Evolutionary conservation across 2,888 invertebrate species (phyloP).

Genomic region (Himalopsyche tibetana): DNA sequence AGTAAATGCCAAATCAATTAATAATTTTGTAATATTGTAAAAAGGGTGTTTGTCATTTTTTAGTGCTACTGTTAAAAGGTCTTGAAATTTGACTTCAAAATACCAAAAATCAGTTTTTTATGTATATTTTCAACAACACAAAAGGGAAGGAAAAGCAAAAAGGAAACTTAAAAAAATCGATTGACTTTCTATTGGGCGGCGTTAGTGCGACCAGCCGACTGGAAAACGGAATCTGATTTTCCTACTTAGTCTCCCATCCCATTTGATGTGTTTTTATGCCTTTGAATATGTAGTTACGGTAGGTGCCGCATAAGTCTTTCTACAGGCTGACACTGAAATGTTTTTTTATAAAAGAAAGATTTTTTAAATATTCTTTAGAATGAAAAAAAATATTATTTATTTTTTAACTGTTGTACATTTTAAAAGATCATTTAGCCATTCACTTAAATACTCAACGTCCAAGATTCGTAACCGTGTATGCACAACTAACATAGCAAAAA

Average conservation of each 20-base stretch:
- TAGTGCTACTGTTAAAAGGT: not conserved
- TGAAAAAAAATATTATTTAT: too few relatives aligned
- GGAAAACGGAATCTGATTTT: slow-evolving; percentile 1
- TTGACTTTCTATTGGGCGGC: not conserved
- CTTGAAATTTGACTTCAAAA: not conserved
- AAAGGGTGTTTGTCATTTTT: not conserved
- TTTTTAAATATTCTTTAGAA: too few relatives aligned
- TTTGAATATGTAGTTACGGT: not conserved
- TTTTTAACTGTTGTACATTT: too few relatives aligned
- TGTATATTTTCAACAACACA: not conserved
- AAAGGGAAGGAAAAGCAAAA: not conserved
- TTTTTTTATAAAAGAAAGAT: too few relatives aligned
- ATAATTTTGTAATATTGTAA: not conserved
- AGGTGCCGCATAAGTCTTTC: too few relatives aligned
- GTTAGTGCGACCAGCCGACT: not conserved
- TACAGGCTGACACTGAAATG: too few relatives aligned
- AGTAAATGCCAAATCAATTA: too few relatives aligned
- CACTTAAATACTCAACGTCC: too few relatives aligned
- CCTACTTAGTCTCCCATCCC: not conserved
- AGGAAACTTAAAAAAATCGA: not conserved
- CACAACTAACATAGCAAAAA: too few relatives aligned
- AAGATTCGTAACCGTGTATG: too few relatives aligned
- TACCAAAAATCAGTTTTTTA: not conserved
- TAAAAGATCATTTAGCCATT: too few relatives aligned
- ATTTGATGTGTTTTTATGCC: slow-evolving; percentile 5